Percentiles rank a stretch among this genome's conserved stretches.
Evolutionary conservation across 2,888 invertebrate genomes (phyloP).

Genomic region (Panzeria rudis): DNA sequence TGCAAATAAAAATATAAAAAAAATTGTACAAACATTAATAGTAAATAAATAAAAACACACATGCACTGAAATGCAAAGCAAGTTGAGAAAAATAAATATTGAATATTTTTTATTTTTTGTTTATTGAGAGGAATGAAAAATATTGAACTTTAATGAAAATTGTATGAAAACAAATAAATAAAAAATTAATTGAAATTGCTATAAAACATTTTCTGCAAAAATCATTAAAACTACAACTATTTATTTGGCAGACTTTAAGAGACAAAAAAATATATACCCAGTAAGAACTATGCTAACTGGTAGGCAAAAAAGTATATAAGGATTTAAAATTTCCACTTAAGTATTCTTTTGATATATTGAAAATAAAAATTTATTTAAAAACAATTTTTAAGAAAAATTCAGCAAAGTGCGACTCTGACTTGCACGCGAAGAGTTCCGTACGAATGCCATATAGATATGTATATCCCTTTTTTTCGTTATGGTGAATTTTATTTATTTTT

Average conservation of each 20-base stretch:
- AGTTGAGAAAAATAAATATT: conserved; percentile 27
- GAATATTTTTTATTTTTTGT: not conserved
- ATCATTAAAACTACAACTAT: not conserved
- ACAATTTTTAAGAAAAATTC: no score
- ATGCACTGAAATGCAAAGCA: conserved; percentile 22
- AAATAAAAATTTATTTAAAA: no score
- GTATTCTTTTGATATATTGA: no score
- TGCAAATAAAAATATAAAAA: not conserved
- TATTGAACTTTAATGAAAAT: conserved; percentile 43
- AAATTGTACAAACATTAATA: conserved; percentile 26
- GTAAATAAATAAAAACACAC: not conserved
- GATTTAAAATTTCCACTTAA: no score
- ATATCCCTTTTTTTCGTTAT: no score
- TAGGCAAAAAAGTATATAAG: no score
- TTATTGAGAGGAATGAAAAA: conserved; percentile 41
- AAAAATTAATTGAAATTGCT: conserved; percentile 13
- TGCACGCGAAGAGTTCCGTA: no score
- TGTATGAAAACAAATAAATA: conserved; percentile 2
- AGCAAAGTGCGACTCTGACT: no score
- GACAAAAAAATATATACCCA: not conserved
- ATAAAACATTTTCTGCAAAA: conserved; percentile 24
- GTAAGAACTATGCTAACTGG: not conserved
- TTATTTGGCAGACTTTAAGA: not conserved
- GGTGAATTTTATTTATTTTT: no score
- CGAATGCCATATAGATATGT: no score